Evolutionary conservation across 2,113 vertebrate genomes (phyloP).

Genomic region (Xyrauchen texanus): DNA sequence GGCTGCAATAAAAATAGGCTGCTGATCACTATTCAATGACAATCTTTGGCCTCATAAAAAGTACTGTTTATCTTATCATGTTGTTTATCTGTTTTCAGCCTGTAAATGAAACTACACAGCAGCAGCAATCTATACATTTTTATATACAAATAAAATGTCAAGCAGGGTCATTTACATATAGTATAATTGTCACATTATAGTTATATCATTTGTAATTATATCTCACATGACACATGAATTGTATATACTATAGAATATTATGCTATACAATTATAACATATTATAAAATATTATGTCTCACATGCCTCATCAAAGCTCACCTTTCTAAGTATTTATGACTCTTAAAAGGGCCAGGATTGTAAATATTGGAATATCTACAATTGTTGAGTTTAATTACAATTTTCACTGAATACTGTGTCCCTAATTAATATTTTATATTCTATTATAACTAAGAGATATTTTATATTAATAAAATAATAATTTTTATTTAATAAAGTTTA

Average conservation of each 20-base stretch:
- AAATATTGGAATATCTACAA: not conserved
- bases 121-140: not conserved
- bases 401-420: not conserved
- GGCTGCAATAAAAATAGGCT: not conserved
- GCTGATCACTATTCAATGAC: not conserved
- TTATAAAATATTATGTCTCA: not conserved
- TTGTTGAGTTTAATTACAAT: not conserved
- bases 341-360: not conserved
- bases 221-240: not conserved
- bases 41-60: not conserved
- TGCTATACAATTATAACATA: not conserved
- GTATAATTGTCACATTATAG: not conserved
- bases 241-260: not conserved
- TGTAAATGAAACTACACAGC: not conserved
- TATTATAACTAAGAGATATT: no score
- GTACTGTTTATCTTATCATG: not conserved
- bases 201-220: not conserved
- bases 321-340: slow-evolving; percentile 6
- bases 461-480: no score
- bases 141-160: not conserved
- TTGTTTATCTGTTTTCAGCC: not conserved
- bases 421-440: not conserved
- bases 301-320: not conserved
- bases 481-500: no score
- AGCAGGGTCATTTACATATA: not conserved